phyloP scores from a whole-genome alignment of 30 jellyfish, hydroid and myxozoan genomes.

The Hydractinia symbiolongicarpus region DNA sequence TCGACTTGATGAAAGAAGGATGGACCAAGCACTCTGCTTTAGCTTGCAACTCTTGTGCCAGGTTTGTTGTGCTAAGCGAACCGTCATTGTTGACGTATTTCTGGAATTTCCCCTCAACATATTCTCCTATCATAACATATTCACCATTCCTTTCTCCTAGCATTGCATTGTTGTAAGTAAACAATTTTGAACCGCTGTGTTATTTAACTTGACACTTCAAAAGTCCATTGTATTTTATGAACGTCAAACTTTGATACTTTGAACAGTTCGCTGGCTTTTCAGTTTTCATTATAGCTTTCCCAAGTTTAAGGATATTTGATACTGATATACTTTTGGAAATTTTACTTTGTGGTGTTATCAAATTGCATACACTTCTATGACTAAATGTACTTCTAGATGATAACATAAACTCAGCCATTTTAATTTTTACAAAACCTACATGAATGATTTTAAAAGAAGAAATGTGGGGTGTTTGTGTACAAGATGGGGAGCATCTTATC shows the following conservation, averaged over 20 bases:
- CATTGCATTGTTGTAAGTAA: too few relatives aligned
- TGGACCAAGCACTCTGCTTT: too few relatives aligned
- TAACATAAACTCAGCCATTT: not conserved
- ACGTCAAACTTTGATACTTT: constrained; percentile 23
- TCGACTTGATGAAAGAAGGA: too few relatives aligned
- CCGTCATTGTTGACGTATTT: too few relatives aligned
- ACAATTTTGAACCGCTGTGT: too few relatives aligned
- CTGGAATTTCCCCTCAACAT: too few relatives aligned
- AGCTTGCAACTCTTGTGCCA: too few relatives aligned
- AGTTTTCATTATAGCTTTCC: constrained; percentile 22
- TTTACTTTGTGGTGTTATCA: not conserved
- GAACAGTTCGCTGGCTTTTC: not conserved
- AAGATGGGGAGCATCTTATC: constrained; percentile 43
- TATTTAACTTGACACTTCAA: too few relatives aligned
- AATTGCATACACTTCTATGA: not conserved
- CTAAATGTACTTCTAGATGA: not conserved
- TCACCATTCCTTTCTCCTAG: too few relatives aligned
- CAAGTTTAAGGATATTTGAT: constrained; percentile 31
- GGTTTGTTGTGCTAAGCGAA: too few relatives aligned
- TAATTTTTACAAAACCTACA: constrained; percentile 27
- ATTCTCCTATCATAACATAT: too few relatives aligned
- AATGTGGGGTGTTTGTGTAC: constrained; percentile 26
- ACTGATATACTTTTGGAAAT: constrained; percentile 36
- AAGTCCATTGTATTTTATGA: constrained; percentile 22
- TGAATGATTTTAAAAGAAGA: constrained; percentile 32